Base-by-base conservation (phyloP, 2,797 vertebrate species). In the Amphiprion clarkii region DNA sequence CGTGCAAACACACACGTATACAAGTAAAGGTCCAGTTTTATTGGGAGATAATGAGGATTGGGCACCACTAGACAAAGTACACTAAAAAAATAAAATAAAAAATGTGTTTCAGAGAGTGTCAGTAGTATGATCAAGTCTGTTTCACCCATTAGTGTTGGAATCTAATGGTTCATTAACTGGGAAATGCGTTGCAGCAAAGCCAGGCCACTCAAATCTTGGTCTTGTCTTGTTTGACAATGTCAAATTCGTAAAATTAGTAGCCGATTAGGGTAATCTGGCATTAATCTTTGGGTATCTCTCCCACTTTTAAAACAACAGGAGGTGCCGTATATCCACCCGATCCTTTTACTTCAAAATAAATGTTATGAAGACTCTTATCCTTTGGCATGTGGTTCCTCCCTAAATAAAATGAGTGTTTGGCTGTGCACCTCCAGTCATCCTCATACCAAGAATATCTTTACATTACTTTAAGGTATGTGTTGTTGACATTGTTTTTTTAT, bases 401-500 rank as follows among this genome's bases (percentile, higher is more conserved):
- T 79, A 11, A 74, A 69, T 70, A 36, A 79, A 67, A 39, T 67
- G 67, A 70, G 48, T 59, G 49, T 63, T 65, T 27, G 49, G 39
- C 48, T 55, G 40, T 74, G 40, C 53, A 79, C 53, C 40, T 75
- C 73, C 49, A 79, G 48, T 78, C 81, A 69, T 86, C 72, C 33
- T 83, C 88, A 87, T 87, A 67, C 74, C 85, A 58, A 9, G 64
- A 60, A 86, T 87, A 71, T 67, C 49, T 87, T 87, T 29, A 82
- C 57, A 74, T 82, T 79, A 51, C 78, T 65, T 65, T 3, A 56
- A 81, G 78, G 67, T 87, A 83, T 80, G 64, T 74, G 76, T 83
- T 88, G 83, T 88, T 86, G 87, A 88, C 73, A 68, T 87, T 62
- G 59, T 85, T 87, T 85, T 27, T 87, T 75, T 61, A 81, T 83